These are phyloP conservation scores for Pachliopta kotzebuea DNA, from an alignment of 2,888 invertebrate genomes.

Conservation along the genomic window DNA sequence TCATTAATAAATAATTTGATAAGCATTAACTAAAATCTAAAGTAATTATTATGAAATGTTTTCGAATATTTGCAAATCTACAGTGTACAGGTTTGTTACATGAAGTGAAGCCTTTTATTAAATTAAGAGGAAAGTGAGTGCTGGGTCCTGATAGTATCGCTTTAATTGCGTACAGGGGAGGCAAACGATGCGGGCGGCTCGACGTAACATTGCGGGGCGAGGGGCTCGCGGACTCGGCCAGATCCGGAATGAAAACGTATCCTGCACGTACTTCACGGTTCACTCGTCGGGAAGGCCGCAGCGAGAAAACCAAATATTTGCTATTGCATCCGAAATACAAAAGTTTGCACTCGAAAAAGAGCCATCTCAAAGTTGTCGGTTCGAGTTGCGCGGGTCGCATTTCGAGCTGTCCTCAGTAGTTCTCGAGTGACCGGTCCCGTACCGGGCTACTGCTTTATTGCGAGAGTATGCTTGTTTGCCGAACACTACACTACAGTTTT, in stretches of 20 bases:
- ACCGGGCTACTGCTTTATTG: slow-evolving; percentile 54
- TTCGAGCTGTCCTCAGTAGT: slow-evolving; percentile 57
- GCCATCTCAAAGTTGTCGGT: slow-evolving; percentile 57
- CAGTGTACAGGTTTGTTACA: slow-evolving; percentile 19
- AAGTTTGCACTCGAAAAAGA: slow-evolving; percentile 64
- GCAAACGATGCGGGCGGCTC: slow-evolving; percentile 38
- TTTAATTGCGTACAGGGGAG: slow-evolving; percentile 66
- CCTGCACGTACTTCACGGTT: slow-evolving; percentile 52
- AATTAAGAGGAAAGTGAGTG: slow-evolving; percentile 47
- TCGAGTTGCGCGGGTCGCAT: slow-evolving; percentile 50
- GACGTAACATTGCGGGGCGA: slow-evolving; percentile 57
- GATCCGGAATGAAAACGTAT: slow-evolving; percentile 55
- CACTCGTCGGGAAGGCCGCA: slow-evolving; percentile 66
- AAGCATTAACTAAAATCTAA: no score
- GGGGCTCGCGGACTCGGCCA: slow-evolving; percentile 46
- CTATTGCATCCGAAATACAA: slow-evolving; percentile 65
- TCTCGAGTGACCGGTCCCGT: slow-evolving; percentile 57
- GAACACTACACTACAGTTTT: slow-evolving; percentile 65
- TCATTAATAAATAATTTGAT: no score
- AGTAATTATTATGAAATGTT: background rate
- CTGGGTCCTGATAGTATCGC: slow-evolving; percentile 64
- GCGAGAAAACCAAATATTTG: slow-evolving; percentile 67
- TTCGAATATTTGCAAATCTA: background rate
- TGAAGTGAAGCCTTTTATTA: slow-evolving; percentile 36
- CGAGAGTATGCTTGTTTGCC: slow-evolving; percentile 61